phyloP scores from a whole-genome alignment of 2,888 invertebrate genomes.

The Ferrisia virgata region DNA sequence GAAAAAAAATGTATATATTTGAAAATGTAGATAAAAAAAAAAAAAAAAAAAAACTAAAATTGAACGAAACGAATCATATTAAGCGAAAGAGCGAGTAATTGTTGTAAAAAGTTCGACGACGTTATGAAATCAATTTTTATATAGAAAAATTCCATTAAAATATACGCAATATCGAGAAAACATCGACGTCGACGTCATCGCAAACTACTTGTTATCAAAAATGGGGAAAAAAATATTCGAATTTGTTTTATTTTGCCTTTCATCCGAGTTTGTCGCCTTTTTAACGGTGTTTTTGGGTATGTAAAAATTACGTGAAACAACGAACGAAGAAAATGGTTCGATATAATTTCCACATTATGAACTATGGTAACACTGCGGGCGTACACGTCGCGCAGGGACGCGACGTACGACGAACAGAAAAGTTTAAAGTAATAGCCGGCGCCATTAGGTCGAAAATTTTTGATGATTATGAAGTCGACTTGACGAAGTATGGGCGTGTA shows the following conservation, averaged over 20 bases:
- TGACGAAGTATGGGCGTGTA: slow-evolving; percentile 1
- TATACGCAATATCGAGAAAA: not conserved
- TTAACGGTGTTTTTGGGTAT: not conserved
- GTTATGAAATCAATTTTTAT: not conserved
- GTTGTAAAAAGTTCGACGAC: not conserved
- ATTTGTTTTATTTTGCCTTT: not conserved
- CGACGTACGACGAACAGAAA: not conserved
- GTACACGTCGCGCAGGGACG: not conserved
- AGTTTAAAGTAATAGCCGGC: not conserved
- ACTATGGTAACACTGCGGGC: not conserved
- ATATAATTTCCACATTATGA: not conserved
- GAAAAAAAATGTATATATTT: not conserved
- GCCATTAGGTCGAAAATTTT: not conserved
- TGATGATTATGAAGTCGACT: slow-evolving; percentile 5
- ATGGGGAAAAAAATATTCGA: not conserved
- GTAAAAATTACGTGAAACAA: not conserved
- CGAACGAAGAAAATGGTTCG: not conserved
- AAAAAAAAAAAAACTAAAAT: not conserved
- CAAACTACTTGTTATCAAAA: not conserved
- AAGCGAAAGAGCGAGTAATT: not conserved
- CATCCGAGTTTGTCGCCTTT: not conserved
- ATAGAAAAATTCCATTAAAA: not conserved
- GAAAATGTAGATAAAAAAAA: not conserved
- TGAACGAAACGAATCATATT: not conserved
- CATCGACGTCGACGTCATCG: not conserved